Percentiles rank a stretch among this genome's conserved stretches.
These are phyloP conservation scores for Sebastes umbrosus DNA, from an alignment of 2,797 vertebrate genomes.

Conservation along the genomic window DNA sequence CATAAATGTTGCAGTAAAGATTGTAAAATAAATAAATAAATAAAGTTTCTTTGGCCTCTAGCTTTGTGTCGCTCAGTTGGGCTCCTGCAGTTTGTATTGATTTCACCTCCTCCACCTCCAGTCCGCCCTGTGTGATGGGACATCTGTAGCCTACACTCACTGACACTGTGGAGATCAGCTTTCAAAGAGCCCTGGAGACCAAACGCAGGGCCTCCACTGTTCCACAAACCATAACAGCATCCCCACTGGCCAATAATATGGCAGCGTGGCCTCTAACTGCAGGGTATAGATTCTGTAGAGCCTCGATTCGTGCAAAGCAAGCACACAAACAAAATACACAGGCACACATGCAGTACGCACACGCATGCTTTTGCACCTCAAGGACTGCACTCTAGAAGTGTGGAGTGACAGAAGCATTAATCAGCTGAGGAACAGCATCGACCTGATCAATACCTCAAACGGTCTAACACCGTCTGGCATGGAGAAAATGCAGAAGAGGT, in stretches of 20 bases:
- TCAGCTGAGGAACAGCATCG: slow-evolving; percentile 58
- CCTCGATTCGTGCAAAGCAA: slow-evolving; percentile 32
- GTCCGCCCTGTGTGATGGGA: slow-evolving; percentile 40
- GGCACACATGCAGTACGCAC: slow-evolving; percentile 7
- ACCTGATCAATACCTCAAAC: slow-evolving; percentile 53
- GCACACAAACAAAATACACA: slow-evolving; percentile 12
- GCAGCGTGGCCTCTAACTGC: slow-evolving; percentile 54
- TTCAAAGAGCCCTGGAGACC: slow-evolving; percentile 68
- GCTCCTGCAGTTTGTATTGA: slow-evolving; percentile 47
- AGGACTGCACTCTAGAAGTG: slow-evolving; percentile 22
- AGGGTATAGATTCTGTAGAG: slow-evolving; percentile 30
- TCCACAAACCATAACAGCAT: slow-evolving; percentile 62
- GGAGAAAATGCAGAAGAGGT: slow-evolving; percentile 15
- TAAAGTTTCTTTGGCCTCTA: slow-evolving; percentile 8
- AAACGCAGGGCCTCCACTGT: slow-evolving; percentile 45
- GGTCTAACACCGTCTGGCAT: slow-evolving; percentile 20
- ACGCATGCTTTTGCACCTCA: slow-evolving; percentile 8
- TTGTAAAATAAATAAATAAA: neutral
- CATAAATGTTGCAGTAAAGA: neutral
- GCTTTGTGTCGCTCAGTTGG: slow-evolving; percentile 18
- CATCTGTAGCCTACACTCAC: slow-evolving; percentile 57
- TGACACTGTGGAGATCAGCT: slow-evolving; percentile 64
- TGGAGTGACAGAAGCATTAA: slow-evolving; percentile 60
- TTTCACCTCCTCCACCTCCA: slow-evolving; percentile 48
- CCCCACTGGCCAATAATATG: slow-evolving; percentile 52